A percentile compares a stretch with the other conserved stretches of the same genome.
Conservation (phyloP, 1,140 invertebrate genomes). For the Hyposmocoma kahamanoa region DNA sequence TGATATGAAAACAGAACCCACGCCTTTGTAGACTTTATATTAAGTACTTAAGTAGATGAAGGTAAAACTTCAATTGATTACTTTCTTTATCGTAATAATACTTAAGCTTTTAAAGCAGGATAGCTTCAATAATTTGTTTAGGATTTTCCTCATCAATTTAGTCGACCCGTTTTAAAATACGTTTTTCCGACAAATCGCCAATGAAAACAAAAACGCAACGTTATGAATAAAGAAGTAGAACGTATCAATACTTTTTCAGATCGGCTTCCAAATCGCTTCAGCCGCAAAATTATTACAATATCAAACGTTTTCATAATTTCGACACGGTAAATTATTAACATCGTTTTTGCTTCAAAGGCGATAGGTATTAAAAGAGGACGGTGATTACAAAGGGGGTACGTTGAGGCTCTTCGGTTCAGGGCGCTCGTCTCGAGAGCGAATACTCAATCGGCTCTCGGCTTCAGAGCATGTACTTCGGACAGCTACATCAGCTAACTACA, state of each 20-base stretch:
- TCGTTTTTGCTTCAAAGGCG: conserved; percentile 20
- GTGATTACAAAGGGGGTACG: conserved; percentile 45
- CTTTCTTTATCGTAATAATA: too few species aligned
- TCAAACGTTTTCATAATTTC: conserved; percentile 22
- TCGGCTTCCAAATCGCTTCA: background rate
- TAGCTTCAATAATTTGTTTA: too few species aligned
- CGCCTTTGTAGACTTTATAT: too few species aligned
- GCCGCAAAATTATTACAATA: conserved; percentile 19
- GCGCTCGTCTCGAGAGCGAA: conserved; percentile 46
- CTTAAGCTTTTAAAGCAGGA: too few species aligned
- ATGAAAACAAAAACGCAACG: background rate
- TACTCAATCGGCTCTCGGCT: conserved; percentile 40
- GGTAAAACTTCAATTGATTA: too few species aligned
- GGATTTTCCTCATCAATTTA: too few species aligned
- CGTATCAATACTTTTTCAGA: background rate
- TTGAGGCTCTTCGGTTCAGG: conserved; percentile 35
- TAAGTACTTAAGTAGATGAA: too few species aligned
- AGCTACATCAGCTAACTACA: too few species aligned
- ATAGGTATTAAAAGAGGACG: conserved; percentile 17
- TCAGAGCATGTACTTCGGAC: too few species aligned
- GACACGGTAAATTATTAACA: conserved; percentile 24
- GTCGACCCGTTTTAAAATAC: too few species aligned
- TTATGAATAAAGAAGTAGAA: background rate
- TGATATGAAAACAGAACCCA: too few species aligned
- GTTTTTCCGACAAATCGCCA: background rate